Conservation (phyloP, 2,113 vertebrate species). For the Chlorocebus sabaeus region DNA sequence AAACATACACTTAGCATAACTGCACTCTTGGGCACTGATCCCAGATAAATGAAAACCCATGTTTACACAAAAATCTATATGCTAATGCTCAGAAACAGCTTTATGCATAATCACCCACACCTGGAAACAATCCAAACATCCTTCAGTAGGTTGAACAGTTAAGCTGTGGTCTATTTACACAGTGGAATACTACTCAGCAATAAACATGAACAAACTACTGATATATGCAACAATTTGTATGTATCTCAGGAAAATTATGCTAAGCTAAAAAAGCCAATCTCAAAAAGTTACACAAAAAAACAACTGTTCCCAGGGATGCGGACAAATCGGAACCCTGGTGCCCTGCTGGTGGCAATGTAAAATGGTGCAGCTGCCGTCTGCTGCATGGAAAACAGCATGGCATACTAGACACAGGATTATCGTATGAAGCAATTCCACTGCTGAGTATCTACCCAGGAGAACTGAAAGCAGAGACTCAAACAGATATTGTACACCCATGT, state of each 20-base stretch:
- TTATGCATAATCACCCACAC: rapidly evolving
- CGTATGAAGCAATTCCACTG: background rate
- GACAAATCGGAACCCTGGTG: background rate
- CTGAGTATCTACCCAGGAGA: background rate
- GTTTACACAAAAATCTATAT: background rate
- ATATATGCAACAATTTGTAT: rapidly evolving
- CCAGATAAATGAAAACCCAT: background rate
- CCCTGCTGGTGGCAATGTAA: rapidly evolving
- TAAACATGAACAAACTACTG: background rate
- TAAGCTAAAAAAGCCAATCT: background rate
- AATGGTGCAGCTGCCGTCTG: rapidly evolving
- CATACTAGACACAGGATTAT: background rate
- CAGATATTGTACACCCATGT: rapidly evolving
- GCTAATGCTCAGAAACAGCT: background rate
- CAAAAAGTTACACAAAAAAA: background rate
- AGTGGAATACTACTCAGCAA: too few relatives aligned
- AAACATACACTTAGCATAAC: background rate
- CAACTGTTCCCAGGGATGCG: too few relatives aligned
- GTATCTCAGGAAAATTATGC: background rate
- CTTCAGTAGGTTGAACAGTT: rapidly evolving
- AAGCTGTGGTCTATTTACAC: background rate
- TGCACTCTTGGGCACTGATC: background rate
- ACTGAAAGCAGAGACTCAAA: background rate
- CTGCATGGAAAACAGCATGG: too few relatives aligned
- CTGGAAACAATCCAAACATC: too few relatives aligned